Conservation (phyloP, 2,113 vertebrate species). For the Rallus limicola region DNA sequence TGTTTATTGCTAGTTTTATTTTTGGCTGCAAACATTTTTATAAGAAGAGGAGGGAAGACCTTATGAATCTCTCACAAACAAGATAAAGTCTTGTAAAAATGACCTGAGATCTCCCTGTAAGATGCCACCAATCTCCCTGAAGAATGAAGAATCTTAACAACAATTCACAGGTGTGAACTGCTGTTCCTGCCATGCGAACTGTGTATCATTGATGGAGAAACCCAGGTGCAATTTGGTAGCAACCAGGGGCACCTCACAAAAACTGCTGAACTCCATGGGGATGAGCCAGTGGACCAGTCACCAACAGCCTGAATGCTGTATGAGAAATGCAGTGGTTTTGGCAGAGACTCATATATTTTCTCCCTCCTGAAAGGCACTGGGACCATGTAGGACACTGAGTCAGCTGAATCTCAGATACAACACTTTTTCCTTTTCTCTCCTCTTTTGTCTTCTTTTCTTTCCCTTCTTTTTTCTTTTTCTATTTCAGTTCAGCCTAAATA, state of each 20-base stretch:
- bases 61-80: background rate
- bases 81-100: background rate
- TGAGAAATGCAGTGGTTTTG: background rate
- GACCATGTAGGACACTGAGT: background rate
- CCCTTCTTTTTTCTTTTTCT: background rate
- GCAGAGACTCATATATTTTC: background rate
- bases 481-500: slow-evolving; percentile 52
- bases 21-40: background rate
- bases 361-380: background rate
- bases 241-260: background rate
- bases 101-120: background rate
- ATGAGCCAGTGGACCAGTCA: background rate
- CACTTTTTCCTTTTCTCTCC: background rate
- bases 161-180: background rate
- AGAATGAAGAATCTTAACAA: background rate
- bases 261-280: background rate
- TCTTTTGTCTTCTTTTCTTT: slow-evolving; percentile 32
- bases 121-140: background rate
- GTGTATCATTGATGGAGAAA: fast-evolving
- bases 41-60: background rate
- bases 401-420: background rate
- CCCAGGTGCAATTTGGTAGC: background rate
- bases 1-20: too few species aligned
- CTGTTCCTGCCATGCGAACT: fast-evolving
- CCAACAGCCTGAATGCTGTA: background rate